Percentiles rank a stretch among this genome's conserved stretches.
These are phyloP conservation scores for Dascillus cervinus DNA, from an alignment of 2,888 invertebrate genomes.

Conservation along the genomic window DNA sequence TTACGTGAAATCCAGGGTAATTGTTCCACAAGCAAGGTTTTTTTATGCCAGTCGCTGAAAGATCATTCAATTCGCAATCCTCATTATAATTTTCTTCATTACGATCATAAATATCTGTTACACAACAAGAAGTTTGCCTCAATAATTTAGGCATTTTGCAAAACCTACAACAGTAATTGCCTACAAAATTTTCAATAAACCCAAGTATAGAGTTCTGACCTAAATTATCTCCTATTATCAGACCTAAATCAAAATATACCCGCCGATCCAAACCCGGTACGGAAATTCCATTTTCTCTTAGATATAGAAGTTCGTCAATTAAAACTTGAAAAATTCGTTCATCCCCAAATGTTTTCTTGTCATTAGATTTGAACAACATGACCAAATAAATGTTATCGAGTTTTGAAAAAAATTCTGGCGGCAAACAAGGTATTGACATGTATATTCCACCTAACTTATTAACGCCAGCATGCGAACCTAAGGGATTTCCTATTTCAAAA, in stretches of 20 bases:
- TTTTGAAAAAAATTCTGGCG: conserved; percentile 5
- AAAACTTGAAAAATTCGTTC: conserved; percentile 6
- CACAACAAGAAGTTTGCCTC: conserved; percentile 1
- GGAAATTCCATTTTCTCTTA: conserved; percentile 5
- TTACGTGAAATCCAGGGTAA: conserved; percentile 10
- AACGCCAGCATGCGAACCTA: conserved; percentile 8
- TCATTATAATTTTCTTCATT: conserved; percentile 8
- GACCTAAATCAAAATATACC: conserved; percentile 8
- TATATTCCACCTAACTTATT: conserved; percentile 7
- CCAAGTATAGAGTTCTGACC: conserved; percentile 9
- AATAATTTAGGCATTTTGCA: conserved; percentile 10
- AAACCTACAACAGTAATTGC: conserved; percentile 10
- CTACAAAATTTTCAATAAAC: conserved; percentile 11
- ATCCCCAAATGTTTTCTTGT: conserved; percentile 10
- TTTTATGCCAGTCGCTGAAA: conserved; percentile 5
- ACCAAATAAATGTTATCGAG: conserved; percentile 7
- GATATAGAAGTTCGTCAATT: conserved; percentile 5
- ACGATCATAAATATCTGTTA: conserved; percentile 1
- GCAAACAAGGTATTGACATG: conserved; percentile 6
- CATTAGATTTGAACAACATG: conserved; percentile 9
- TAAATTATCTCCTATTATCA: conserved; percentile 14
- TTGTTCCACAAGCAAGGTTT: conserved; percentile 4
- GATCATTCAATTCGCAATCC: conserved; percentile 7
- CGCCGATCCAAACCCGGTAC: conserved; percentile 1
- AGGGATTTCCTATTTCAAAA: conserved; percentile 5